Evolutionary conservation across 2,888 invertebrate genomes (phyloP), one percentile per base, ranked within the genome.

Genomic region (Eretmocerus hayati): DNA sequence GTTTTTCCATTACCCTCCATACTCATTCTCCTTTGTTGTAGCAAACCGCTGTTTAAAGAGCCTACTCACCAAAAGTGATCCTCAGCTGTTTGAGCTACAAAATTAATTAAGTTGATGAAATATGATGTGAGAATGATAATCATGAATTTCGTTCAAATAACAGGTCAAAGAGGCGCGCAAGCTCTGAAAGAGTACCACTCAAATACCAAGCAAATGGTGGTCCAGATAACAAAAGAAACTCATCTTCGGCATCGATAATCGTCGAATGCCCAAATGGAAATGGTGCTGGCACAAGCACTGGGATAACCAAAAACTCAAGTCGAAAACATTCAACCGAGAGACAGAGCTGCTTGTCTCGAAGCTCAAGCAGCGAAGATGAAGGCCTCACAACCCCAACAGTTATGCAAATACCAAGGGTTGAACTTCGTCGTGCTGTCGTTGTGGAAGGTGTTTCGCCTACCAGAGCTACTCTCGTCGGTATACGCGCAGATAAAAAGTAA

Each of bases 161-260:
- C 37, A 52, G 37, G 4, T 42, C 50, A n/a, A 50, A 53, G 16
- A 50, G 46, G n/a, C 53, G 53, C 22, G 38, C 15, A 2, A 45
- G 47, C 26, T 50, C 61, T 36, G 69, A 69, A 38, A 58, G 60
- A 9, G 48, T 70, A 50, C 67, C 69, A 6, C 43, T 71, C 48
- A 64, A 65, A 57, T 64, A 62, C 52, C 57, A 67, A 50, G 64
- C 65, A 42, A 71, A 71, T 58, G 69, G 70, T 31, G 60, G 65
- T 47, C 69, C 69, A 15, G 67, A 64, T 11, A 64, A 13, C 8
- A 18, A 58, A 32, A 65, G 62, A 16, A 59, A 63, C 44, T 59
- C 60, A 26, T 47, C 58, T 40, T 50, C 60, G 44, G 26, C 36
- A 11, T 38, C 32, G 18, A 30, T 30, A 13, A 48, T 19, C 3